These are phyloP conservation scores for Scarus forsteni DNA, from an alignment of 2,797 vertebrate species.

Conservation along the genomic window DNA sequence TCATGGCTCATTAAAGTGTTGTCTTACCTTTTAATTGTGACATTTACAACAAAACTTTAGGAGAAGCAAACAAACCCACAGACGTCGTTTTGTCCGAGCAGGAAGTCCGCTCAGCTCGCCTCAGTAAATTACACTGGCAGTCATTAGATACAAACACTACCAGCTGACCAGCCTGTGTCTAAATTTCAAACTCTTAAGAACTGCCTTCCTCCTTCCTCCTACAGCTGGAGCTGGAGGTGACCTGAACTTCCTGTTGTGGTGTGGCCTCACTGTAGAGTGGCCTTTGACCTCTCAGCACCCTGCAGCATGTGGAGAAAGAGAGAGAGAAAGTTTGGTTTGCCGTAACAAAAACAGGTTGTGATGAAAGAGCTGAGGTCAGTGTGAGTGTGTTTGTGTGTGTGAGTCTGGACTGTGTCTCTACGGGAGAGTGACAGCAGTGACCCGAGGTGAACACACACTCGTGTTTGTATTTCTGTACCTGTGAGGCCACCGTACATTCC, in stretches of 20 bases:
- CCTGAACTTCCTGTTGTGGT: slow-evolving; percentile 39
- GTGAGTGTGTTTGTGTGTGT: not conserved
- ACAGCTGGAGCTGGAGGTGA: slow-evolving; percentile 37
- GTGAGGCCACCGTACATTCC: slow-evolving; percentile 18
- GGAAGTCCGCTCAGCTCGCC: slow-evolving; percentile 17
- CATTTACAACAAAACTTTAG: slow-evolving; percentile 17
- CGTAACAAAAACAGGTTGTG: slow-evolving; percentile 47
- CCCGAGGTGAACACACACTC: slow-evolving; percentile 26
- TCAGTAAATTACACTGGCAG: slow-evolving; percentile 37
- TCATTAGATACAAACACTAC: slow-evolving; percentile 30
- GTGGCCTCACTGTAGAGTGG: slow-evolving; percentile 34
- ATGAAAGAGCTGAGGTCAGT: slow-evolving; percentile 36
- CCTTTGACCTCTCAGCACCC: slow-evolving; percentile 38
- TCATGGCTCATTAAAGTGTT: slow-evolving; percentile 1
- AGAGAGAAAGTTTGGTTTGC: slow-evolving; percentile 7
- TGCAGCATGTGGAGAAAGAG: slow-evolving; percentile 19
- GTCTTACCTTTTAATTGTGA: slow-evolving; percentile 25
- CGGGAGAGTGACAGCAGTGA: slow-evolving; percentile 22
- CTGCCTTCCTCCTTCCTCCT: not conserved
- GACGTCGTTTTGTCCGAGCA: slow-evolving; percentile 20
- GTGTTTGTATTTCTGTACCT: slow-evolving; percentile 15
- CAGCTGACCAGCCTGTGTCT: slow-evolving; percentile 25
- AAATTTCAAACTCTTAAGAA: not conserved
- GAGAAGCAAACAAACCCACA: slow-evolving; percentile 17
- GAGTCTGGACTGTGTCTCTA: slow-evolving; percentile 32